Evolutionary conservation across 1,140 invertebrate species (phyloP), one percentile per base, ranked within the genome.

Genomic region (Neocloeon triangulifer): DNA sequence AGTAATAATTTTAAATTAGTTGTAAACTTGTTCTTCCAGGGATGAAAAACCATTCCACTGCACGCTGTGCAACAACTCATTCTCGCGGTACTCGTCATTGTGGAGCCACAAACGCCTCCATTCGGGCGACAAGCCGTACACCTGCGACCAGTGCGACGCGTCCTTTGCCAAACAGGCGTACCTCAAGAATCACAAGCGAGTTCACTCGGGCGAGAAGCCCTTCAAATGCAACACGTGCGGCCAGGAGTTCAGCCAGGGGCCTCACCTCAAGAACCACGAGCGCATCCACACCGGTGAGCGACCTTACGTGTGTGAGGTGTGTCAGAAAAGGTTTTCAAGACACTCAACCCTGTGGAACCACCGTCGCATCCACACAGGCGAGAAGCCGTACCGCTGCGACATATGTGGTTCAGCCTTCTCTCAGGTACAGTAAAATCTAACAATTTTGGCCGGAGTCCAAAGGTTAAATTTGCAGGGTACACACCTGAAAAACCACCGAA

Each of bases 341-440:
- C 80, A 77, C 54, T 81, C 73, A 17, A 88, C 78, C 1, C 54
- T 88, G 21, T 84, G 79, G 75, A 85, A 85, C 50, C 89, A 94
- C 49, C 64, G 84, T 26, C 68, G 88, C 34, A 94, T 96, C 38
- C 91, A 96, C 49, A 95, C 85, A 3, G 81, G 81, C n/a, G 80
- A 88, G 56, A 84, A 85, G 50, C 80, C 82, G 6, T 82, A 82
- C 44, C 68, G 30, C 9, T 41, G 37, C 29, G 32, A 32, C 16
- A 32, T 37, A 13, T 41, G 40, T 40, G 30, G 30, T 2, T 19
- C 16, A 13, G 30, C 30, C 10, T 32, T 32, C 10, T 32, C 30
- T 3, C 30, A 32, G 17, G 30, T 17, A 32, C 13, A n/a, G n/a
- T n/a, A n/a, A n/a, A n/a, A n/a, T n/a, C n/a, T n/a, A n/a, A n/a